Base-by-base conservation (phyloP, 2,113 vertebrate genomes). In the Hippocampus zosterae region DNA sequence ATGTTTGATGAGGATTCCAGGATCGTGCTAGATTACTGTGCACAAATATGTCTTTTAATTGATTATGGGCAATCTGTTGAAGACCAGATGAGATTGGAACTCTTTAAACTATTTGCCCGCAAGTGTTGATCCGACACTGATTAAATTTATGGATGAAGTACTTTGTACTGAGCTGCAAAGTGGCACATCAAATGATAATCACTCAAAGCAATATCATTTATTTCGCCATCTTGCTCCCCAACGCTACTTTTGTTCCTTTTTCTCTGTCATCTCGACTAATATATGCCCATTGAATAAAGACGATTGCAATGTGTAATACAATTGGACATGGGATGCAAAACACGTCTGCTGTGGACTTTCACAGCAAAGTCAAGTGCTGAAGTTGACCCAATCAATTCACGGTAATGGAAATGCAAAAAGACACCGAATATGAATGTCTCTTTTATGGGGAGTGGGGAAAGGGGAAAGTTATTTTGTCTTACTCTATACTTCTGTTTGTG, bases 51-150 rank as follows among this genome's bases (percentile, higher is more conserved):
- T 70, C 70, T 60, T 60, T 15, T 41, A 55, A 70, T 67, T 70
- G 71, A 81, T 79, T 76, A 69, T 33, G 46, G 52, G 67, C 71
- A 60, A 67, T 77, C 71, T 76, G 78, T 15, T 74, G 41, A 70
- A 57, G 71, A 65, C 12, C 3, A 66, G 37, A 23, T 61, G 52
- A 72, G 55, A 77, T 63, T 68, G 74, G 62, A 57, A 72, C 5
- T 33, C 29, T 75, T 62, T 71, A 69, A 73, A 40, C 33, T 62
- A 73, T 57, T 73, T 65, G 72, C 12, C 69, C 52, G 29, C 44
- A 52, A 75, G 56, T 44, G 64, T 74, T 55, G 67, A 52, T 11
- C 8, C 21, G 25, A 5, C 5, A 15, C 19, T 42, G 37, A 12
- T 63, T n/a, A 7, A 29, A 63, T n/a, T 21, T n/a, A 42, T n/a